Base-by-base conservation (phyloP, 1,140 invertebrate genomes). In the Rhopalosiphum maidis region DNA sequence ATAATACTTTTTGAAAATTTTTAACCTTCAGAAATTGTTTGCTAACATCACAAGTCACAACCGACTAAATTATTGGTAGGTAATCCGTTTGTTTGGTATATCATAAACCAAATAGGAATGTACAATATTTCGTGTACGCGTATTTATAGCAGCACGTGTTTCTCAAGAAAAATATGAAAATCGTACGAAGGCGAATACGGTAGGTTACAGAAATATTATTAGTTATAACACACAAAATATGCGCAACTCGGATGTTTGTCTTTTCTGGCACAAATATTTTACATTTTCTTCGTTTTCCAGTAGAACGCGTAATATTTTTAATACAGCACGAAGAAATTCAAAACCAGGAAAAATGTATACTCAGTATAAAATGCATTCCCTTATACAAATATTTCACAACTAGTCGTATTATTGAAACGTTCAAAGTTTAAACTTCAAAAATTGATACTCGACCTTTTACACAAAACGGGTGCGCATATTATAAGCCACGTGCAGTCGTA, bases 211-310 rank as follows among this genome's bases (percentile, higher is more conserved):
- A 77, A 77, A n/a, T 77, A 77, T n/a, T n/a, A 77, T 77, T 18
- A 18, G 5, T 60, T 60, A 11, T 30, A 60, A 60, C 55, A 18
- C 60, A 77, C 30, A 7, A 77, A 77, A 35, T 77, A 77, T 77
- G 30, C 11, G 15, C 8, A n/a, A 77, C 60, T 77, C 30, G 4
- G 60, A 77, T 77, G 60, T 77, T 77, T 77, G 30, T n/a, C n/a
- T n/a, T 77, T 68, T 77, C n/a, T 77, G 60, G 30, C 60, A n/a
- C 60, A 77, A n/a, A 35, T 77, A 77, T 77, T 77, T 77, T n/a
- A 4, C 60, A 77, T 77, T 77, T n/a, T 60, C 15, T 60, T 68
- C 11, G 30, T 77, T 77, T 77, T 77, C 15, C 30, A 77, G 60
- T 6, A 41, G 2, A 77, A 77, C 60, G 30, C 30, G 5, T 21